Conservation (phyloP, 2,888 invertebrate species). For the Noctua comes region DNA sequence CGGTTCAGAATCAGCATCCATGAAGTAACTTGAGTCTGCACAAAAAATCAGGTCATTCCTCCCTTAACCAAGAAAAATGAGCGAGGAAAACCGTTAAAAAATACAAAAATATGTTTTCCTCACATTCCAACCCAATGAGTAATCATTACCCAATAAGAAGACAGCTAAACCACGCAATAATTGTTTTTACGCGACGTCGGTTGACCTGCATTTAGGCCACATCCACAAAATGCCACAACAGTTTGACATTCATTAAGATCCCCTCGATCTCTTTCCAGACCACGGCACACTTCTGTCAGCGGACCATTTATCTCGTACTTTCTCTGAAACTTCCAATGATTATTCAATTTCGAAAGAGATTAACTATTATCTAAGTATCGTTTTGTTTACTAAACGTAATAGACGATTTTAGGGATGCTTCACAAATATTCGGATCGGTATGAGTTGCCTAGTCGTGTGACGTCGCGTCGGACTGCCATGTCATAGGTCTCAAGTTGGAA, state of each 20-base stretch:
- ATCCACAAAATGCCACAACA: conserved; percentile 78
- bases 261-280: conserved; percentile 76
- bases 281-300: conserved; percentile 79
- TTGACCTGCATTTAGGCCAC: conserved; percentile 80
- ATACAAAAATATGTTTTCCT: conserved; percentile 20
- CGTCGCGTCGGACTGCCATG: no score
- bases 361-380: conserved; percentile 77
- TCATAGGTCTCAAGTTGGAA: no score
- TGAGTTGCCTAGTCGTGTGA: neutral
- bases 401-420: conserved; percentile 14
- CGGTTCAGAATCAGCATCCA: neutral
- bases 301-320: conserved; percentile 75
- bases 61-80: conserved; percentile 23
- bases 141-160: conserved; percentile 51
- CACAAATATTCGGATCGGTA: neutral
- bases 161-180: conserved; percentile 46
- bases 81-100: conserved; percentile 20
- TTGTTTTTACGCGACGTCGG: conserved; percentile 66
- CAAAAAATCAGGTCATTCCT: neutral
- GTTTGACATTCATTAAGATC: conserved; percentile 78
- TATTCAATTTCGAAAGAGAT: conserved; percentile 81
- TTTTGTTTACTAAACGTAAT: conserved; percentile 60
- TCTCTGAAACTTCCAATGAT: conserved; percentile 75
- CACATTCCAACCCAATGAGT: conserved; percentile 48
- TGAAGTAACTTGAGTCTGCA: neutral